A percentile compares a stretch with the other conserved stretches of the same genome.
Conservation (phyloP, 2,113 vertebrate genomes). For the Petromus typicus region DNA sequence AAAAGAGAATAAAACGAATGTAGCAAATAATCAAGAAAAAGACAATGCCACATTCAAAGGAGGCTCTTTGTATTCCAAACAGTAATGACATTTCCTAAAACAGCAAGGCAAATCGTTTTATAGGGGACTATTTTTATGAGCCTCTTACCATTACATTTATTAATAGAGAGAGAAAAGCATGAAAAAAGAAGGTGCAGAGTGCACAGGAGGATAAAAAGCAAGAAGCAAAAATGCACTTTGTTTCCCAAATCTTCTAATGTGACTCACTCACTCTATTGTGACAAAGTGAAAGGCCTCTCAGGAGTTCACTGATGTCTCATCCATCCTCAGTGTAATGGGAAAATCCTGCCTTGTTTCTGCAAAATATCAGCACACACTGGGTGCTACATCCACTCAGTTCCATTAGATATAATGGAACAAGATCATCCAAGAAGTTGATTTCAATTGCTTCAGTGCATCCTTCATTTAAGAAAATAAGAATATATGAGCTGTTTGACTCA, state of each 20-base stretch:
- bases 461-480: conserved; percentile 89
- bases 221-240: conserved; percentile 60
- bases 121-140: conserved; percentile 13
- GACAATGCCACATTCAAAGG: conserved; percentile 37
- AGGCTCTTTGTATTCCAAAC: background rate
- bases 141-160: conserved; percentile 64
- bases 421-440: conserved; percentile 88
- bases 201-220: conserved; percentile 45
- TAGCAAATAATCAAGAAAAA: background rate
- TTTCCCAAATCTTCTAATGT: conserved; percentile 74
- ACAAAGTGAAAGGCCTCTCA: conserved; percentile 84
- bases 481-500: conserved; percentile 81
- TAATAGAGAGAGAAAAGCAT: conserved; percentile 47
- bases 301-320: conserved; percentile 87
- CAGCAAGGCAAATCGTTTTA: background rate
- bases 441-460: conserved; percentile 88
- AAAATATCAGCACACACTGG: conserved; percentile 79
- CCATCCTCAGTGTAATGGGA: conserved; percentile 86
- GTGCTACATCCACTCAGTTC: conserved; percentile 76
- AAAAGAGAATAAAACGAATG: background rate
- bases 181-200: background rate
- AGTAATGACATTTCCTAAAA: conserved; percentile 56
- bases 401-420: conserved; percentile 88
- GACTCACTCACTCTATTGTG: conserved; percentile 84
- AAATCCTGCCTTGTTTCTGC: conserved; percentile 85